Evolutionary conservation across 2,797 vertebrate species (phyloP), one percentile per base, ranked within the genome.

Genomic region (Xiphophorus birchmanni): DNA sequence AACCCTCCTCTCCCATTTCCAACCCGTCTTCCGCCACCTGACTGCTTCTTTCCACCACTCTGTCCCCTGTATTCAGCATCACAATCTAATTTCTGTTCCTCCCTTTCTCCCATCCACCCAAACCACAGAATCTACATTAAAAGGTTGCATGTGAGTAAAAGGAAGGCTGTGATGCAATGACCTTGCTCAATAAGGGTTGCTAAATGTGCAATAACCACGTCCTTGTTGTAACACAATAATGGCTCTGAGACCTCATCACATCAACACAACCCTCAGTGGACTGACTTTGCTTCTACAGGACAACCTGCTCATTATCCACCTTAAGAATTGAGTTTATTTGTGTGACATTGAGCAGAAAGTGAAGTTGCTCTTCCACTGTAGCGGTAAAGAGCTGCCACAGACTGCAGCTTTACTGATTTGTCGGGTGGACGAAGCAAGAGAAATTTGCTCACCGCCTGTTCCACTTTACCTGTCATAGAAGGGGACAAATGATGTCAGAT

Each of bases 401-500:
- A 63, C 79, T 81, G 69, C 54, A 86, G 88, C 84, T 79, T 37
- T 58, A 84, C 63, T 86, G 81, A 32, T 88, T 84, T 85, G 42
- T 86, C 86, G 86, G 90, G 83, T 86, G 87, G 86, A 88, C 78
- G 78, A 84, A 84, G 82, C 78, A 86, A 84, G 78, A 85, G 35
- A 84, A 86, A 86, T 86, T 79, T 82, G 80, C 83, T 87, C 17
- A 32, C 80, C 79, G 86, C 82, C 35, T 79, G 83, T 86, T 92
- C 89, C 91, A 92, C 88, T 91, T 91, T 91, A 89, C 88, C 88
- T 92, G 93, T 92, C 93, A 94, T 80, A 88, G 82, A 91, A 88
- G 85, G 86, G 90, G 90, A 93, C 92, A 94, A 93, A 93, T 92
- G 88, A 93, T 92, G 91, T 90, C 90, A 90, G 88, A 87, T 84